Evolutionary conservation across 2,797 vertebrate genomes (phyloP).

Genomic region (Urocyon cinereoargenteus): DNA sequence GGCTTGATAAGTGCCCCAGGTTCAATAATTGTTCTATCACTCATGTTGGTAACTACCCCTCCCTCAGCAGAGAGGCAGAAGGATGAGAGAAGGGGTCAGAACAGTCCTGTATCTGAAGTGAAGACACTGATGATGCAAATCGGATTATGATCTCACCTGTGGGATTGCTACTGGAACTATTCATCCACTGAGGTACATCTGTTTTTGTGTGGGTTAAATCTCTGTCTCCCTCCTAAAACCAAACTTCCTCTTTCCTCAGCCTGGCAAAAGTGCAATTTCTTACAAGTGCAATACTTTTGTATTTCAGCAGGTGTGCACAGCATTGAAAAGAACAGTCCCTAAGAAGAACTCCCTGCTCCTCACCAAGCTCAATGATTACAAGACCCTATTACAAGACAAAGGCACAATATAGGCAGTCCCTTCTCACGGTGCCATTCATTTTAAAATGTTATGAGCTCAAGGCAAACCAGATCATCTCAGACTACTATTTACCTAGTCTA

Average conservation of each 20-base stretch:
- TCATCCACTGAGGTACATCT: background rate
- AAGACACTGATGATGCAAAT: background rate
- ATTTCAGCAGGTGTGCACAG: background rate
- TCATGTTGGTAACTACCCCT: background rate
- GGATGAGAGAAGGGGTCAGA: background rate
- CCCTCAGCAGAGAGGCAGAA: background rate
- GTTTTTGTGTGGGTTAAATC: background rate
- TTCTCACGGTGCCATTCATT: background rate
- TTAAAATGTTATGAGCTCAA: background rate
- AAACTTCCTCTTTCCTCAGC: background rate
- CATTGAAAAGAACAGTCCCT: background rate
- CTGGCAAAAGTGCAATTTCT: background rate
- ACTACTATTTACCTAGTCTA: background rate
- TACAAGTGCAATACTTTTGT: background rate
- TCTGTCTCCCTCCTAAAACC: background rate
- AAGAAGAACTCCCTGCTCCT: background rate
- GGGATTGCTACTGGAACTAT: background rate
- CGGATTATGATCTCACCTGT: background rate
- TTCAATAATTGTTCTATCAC: background rate
- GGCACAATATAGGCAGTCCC: background rate
- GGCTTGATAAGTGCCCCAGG: background rate
- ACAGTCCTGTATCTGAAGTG: background rate
- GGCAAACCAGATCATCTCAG: background rate
- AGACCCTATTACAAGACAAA: background rate
- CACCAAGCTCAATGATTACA: background rate